Conservation (phyloP, 2,113 vertebrate species). For the Coturnix japonica region DNA sequence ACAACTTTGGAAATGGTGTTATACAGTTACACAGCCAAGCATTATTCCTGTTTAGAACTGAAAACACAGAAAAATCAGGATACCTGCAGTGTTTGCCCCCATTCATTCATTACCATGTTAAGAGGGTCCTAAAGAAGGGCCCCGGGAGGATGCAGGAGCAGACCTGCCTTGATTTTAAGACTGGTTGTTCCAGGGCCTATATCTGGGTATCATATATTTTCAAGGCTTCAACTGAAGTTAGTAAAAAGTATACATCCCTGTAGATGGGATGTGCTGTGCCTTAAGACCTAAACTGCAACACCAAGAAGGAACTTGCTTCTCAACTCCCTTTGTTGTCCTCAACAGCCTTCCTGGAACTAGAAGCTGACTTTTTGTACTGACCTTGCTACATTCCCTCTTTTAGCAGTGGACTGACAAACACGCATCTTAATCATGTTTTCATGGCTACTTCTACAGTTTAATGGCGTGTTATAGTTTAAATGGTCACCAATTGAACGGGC, state of each 20-base stretch:
- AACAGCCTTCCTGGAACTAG: neutral
- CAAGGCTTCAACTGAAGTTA: neutral
- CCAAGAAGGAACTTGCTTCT: neutral
- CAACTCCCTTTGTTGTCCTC: neutral
- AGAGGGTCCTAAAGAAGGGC: neutral
- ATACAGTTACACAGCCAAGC: neutral
- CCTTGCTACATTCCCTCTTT: neutral
- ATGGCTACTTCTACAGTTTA: slow-evolving; percentile 49
- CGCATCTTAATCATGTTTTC: slow-evolving; percentile 48
- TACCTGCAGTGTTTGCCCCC: neutral
- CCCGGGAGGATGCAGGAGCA: neutral
- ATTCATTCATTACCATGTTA: neutral
- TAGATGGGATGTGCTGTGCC: neutral
- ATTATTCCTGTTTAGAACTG: neutral
- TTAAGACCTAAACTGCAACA: neutral
- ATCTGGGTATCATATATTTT: neutral
- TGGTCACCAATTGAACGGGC: slow-evolving; percentile 65
- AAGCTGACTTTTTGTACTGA: neutral
- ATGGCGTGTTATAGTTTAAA: slow-evolving; percentile 56
- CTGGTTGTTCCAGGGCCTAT: neutral
- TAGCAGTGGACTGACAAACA: neutral
- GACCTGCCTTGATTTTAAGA: neutral
- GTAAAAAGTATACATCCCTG: neutral
- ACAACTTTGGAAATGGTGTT: neutral
- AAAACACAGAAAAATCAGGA: neutral